Conservation (phyloP, 2,797 vertebrate genomes). For the Nothura maculosa region DNA sequence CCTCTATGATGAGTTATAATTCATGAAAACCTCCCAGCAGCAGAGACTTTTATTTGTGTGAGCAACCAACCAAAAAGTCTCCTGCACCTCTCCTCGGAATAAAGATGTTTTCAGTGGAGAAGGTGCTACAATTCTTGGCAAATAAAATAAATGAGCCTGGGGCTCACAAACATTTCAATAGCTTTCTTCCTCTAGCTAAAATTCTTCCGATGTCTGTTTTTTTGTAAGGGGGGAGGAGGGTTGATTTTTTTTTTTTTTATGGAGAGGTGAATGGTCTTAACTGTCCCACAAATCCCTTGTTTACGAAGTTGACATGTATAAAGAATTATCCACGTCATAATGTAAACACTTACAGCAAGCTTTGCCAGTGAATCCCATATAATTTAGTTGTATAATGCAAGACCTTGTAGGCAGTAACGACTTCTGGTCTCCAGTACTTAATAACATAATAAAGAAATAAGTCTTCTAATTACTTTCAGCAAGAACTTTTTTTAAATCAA, state of each 20-base stretch:
- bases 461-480: background rate
- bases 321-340: background rate
- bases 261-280: background rate
- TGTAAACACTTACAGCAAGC: background rate
- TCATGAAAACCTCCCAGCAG: background rate
- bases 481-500: background rate
- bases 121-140: background rate
- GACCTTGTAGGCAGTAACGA: background rate
- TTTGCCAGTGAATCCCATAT: background rate
- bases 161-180: background rate
- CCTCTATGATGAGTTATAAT: background rate
- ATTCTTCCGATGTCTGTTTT: background rate
- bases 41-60: background rate
- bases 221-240: background rate
- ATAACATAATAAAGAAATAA: background rate
- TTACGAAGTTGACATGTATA: background rate
- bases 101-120: background rate
- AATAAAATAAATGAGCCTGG: background rate
- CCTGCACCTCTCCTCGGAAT: background rate
- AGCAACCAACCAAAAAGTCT: background rate
- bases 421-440: background rate
- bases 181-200: background rate
- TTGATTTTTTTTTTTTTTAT: background rate
- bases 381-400: background rate
- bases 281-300: background rate